phyloP scores from a whole-genome alignment of 2,797 vertebrate species.

The Hephaestus fuliginosus region DNA sequence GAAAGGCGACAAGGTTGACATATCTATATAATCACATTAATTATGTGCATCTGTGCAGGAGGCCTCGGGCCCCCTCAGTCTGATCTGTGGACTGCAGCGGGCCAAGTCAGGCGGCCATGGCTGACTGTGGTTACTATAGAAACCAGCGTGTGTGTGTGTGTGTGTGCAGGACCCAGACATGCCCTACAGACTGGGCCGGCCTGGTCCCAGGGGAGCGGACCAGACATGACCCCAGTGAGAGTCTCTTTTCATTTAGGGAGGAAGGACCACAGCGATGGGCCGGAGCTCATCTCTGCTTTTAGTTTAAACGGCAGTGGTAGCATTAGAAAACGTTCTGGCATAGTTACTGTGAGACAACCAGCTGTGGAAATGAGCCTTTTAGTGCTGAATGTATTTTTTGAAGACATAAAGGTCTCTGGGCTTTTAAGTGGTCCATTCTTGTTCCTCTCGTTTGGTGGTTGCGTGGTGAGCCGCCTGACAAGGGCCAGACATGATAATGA shows the following conservation, averaged over 20 bases:
- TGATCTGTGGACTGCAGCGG: slow-evolving; percentile 52
- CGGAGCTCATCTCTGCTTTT: slow-evolving; percentile 27
- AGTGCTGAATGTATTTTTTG: slow-evolving; percentile 32
- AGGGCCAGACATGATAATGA: slow-evolving; percentile 75
- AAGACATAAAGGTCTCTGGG: slow-evolving; percentile 61
- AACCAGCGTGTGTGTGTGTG: slow-evolving; percentile 56
- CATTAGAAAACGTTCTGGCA: slow-evolving; percentile 17
- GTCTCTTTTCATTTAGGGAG: slow-evolving; percentile 74
- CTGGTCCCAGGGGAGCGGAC: slow-evolving; percentile 85
- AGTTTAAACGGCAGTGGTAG: slow-evolving; percentile 39
- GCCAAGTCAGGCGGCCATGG: slow-evolving; percentile 48
- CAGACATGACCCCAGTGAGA: slow-evolving; percentile 87
- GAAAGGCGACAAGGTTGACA: slow-evolving; percentile 72
- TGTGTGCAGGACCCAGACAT: slow-evolving; percentile 79
- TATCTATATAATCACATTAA: slow-evolving; percentile 79
- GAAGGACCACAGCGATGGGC: slow-evolving; percentile 50
- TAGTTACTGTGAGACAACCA: slow-evolving; percentile 50
- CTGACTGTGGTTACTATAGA: slow-evolving; percentile 79
- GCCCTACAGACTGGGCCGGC: slow-evolving; percentile 78
- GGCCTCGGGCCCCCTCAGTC: slow-evolving; percentile 65
- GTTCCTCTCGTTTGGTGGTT: slow-evolving; percentile 52
- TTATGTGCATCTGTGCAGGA: slow-evolving; percentile 76
- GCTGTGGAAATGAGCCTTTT: slow-evolving; percentile 64
- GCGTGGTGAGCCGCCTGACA: slow-evolving; percentile 64
- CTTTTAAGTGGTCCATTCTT: slow-evolving; percentile 64